Evolutionary conservation across 1,140 invertebrate genomes (phyloP).

Genomic region (Thalassaphorura encarpata): DNA sequence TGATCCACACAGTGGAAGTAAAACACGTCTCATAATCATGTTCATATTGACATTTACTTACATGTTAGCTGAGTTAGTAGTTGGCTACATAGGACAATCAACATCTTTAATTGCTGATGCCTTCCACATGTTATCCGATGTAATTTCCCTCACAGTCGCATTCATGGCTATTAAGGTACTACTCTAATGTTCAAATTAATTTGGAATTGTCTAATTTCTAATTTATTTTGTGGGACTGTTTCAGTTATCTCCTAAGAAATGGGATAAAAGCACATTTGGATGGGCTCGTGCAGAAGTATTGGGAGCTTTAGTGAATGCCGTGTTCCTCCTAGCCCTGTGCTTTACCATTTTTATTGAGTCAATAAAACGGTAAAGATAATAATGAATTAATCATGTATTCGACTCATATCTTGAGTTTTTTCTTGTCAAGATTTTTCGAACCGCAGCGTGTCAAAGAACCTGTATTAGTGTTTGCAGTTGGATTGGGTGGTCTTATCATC

Average conservation of each 20-base stretch:
- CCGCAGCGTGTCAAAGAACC: slow-evolving; percentile 67
- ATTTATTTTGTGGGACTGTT: slow-evolving; percentile 13
- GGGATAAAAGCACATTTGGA: slow-evolving; percentile 84
- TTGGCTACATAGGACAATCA: slow-evolving; percentile 83
- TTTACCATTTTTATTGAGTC: slow-evolving; percentile 85
- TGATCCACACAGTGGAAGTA: too few relatives aligned
- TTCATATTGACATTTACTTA: slow-evolving; percentile 71
- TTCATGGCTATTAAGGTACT: slow-evolving; percentile 71
- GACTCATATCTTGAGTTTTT: too few relatives aligned
- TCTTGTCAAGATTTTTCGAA: too few relatives aligned
- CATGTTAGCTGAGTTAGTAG: slow-evolving; percentile 80
- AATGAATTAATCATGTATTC: too few relatives aligned
- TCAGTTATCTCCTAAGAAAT: slow-evolving; percentile 88
- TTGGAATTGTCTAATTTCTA: background rate
- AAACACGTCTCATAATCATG: slow-evolving; percentile 86
- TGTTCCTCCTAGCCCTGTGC: slow-evolving; percentile 80
- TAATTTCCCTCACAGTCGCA: slow-evolving; percentile 74
- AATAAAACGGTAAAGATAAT: slow-evolving; percentile 36
- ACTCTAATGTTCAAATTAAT: background rate
- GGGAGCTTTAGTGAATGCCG: slow-evolving; percentile 80
- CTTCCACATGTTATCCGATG: slow-evolving; percentile 89
- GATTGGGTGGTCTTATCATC: slow-evolving; percentile 63
- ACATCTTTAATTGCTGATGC: slow-evolving; percentile 84
- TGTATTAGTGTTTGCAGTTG: slow-evolving; percentile 61
- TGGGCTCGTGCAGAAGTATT: slow-evolving; percentile 85